phyloP scores from a whole-genome alignment of 1,140 invertebrate species.

The Drosophila sulfurigaster region DNA sequence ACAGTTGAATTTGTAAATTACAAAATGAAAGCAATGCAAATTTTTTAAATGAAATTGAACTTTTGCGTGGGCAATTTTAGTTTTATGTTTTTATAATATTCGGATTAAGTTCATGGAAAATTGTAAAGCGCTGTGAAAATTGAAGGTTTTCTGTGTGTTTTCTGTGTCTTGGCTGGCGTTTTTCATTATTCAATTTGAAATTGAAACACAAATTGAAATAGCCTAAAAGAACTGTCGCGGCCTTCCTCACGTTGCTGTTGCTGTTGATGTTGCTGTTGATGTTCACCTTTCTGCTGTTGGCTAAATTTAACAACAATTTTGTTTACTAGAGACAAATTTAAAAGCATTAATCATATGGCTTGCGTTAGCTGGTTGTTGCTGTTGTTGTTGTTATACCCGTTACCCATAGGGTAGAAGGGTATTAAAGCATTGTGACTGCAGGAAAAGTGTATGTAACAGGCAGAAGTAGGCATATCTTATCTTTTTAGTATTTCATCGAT shows the following conservation, averaged over 20 bases:
- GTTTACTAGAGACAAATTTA: constrained; percentile 43
- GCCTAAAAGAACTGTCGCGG: not conserved
- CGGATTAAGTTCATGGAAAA: not conserved
- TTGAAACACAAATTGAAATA: constrained; percentile 4
- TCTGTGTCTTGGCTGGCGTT: too few relatives aligned
- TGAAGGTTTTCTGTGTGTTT: too few relatives aligned
- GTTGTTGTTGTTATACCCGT: constrained; percentile 2
- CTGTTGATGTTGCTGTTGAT: not conserved
- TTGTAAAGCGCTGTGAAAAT: not conserved
- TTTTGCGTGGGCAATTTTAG: not conserved
- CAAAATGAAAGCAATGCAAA: too few relatives aligned
- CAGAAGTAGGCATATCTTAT: too few relatives aligned
- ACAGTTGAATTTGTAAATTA: too few relatives aligned
- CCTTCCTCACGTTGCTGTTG: constrained; percentile 10
- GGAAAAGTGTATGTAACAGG: too few relatives aligned
- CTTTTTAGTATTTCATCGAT: too few relatives aligned
- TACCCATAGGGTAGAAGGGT: too few relatives aligned
- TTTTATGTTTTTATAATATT: not conserved
- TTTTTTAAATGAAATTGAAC: too few relatives aligned
- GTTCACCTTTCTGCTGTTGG: constrained; percentile 20
- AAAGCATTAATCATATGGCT: constrained; percentile 64
- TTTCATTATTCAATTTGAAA: too few relatives aligned
- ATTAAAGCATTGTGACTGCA: too few relatives aligned
- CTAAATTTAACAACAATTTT: constrained; percentile 52
- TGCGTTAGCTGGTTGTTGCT: constrained; percentile 9